Evolutionary conservation across 2,113 vertebrate genomes (phyloP).

Genomic region (Indicator maculatus): DNA sequence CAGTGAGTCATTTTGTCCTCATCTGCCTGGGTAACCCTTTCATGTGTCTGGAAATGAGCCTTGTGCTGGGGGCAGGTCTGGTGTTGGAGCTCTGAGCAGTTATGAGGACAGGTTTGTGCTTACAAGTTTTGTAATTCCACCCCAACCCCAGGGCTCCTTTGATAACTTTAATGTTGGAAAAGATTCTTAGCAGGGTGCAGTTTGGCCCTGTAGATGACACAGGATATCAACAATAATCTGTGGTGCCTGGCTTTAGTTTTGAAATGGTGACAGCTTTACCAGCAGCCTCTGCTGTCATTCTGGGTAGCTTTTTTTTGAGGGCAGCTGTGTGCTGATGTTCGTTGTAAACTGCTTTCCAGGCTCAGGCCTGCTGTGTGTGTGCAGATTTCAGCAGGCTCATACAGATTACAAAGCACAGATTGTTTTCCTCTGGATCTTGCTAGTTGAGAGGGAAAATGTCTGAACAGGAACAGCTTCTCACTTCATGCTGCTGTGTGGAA

Average conservation of each 20-base stretch:
- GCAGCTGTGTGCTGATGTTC: not conserved
- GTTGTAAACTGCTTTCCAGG: not conserved
- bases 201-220: not conserved
- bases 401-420: not conserved
- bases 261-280: not conserved
- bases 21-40: not conserved
- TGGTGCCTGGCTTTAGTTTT: not conserved
- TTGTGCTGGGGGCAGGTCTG: not conserved
- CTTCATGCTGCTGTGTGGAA: not conserved
- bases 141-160: fast-evolving
- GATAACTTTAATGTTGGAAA: not conserved
- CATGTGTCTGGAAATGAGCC: not conserved
- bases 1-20: not conserved
- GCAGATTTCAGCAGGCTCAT: not conserved
- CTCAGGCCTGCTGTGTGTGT: not conserved
- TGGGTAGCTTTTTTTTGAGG: not conserved
- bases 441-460: not conserved
- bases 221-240: not conserved
- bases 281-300: not conserved
- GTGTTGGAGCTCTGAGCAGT: not conserved
- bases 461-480: not conserved
- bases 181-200: not conserved
- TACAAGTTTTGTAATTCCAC: not conserved
- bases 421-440: not conserved
- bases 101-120: not conserved